Conservation (phyloP, 2,888 invertebrate genomes). For the Peribatodes rhomboidaria region DNA sequence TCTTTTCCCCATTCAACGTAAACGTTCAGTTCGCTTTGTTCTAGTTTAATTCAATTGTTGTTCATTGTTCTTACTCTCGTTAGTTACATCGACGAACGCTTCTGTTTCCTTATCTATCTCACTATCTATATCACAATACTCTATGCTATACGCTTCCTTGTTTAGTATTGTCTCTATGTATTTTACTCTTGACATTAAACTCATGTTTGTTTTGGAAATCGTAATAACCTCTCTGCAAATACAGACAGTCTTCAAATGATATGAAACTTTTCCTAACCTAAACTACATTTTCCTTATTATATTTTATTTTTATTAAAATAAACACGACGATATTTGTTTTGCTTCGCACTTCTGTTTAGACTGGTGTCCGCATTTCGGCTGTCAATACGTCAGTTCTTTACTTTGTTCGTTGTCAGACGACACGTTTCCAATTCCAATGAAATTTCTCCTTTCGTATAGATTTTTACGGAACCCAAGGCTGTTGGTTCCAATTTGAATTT, state of each 20-base stretch:
- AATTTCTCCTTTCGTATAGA: conserved; percentile 50
- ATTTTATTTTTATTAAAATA: conserved; percentile 27
- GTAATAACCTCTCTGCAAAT: conserved; percentile 23
- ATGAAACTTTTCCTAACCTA: conserved; percentile 22
- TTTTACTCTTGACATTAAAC: conserved; percentile 23
- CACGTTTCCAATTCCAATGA: conserved; percentile 53
- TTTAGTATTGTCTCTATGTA: conserved; percentile 13
- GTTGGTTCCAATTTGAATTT: conserved; percentile 37
- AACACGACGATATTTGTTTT: conserved; percentile 36
- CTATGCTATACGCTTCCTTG: conserved; percentile 10
- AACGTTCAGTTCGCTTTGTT: conserved; percentile 5
- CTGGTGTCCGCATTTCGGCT: conserved; percentile 46
- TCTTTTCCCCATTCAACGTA: neutral
- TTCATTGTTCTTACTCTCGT: conserved; percentile 15
- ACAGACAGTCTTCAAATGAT: conserved; percentile 21
- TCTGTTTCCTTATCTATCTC: conserved; percentile 15
- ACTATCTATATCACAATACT: neutral
- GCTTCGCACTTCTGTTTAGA: conserved; percentile 31
- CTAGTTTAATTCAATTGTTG: conserved; percentile 11
- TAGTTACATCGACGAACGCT: conserved; percentile 19
- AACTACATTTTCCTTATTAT: conserved; percentile 34
- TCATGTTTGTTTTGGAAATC: conserved; percentile 23
- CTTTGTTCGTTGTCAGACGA: conserved; percentile 44
- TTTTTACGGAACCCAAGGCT: conserved; percentile 45
- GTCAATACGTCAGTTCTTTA: conserved; percentile 55